These are phyloP conservation scores for Podabrus alpinus DNA, from an alignment of 2,888 invertebrate genomes.

Conservation along the genomic window DNA sequence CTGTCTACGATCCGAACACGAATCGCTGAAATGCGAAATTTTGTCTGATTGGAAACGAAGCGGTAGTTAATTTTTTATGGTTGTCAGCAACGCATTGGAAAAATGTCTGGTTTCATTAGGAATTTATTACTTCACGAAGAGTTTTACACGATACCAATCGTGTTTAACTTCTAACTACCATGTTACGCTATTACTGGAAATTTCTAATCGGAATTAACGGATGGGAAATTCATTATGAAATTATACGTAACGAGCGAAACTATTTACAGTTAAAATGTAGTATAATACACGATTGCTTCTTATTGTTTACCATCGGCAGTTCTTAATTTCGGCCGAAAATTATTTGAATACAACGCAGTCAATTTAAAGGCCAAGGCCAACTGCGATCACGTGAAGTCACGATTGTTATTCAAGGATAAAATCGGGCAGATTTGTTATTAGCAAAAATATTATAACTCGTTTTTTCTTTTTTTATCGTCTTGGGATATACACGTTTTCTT, in stretches of 20 bases:
- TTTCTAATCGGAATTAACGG: not conserved
- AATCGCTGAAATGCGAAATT: no score
- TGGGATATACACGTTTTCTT: not conserved
- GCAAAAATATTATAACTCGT: constrained; percentile 28
- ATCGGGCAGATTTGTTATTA: constrained; percentile 26
- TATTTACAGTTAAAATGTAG: not conserved
- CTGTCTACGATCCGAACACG: no score
- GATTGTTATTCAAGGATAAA: constrained; percentile 34
- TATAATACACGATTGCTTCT: not conserved
- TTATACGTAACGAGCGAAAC: not conserved
- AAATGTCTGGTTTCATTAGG: not conserved
- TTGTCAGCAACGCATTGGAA: not conserved
- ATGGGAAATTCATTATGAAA: not conserved
- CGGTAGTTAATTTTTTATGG: not conserved
- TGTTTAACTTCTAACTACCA: not conserved
- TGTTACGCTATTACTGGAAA: not conserved
- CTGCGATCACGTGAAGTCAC: constrained; percentile 35
- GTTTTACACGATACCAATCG: not conserved
- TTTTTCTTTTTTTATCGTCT: constrained; percentile 19
- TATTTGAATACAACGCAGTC: constrained; percentile 20
- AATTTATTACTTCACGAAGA: not conserved
- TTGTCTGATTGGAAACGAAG: not conserved
- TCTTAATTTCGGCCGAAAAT: constrained; percentile 22
- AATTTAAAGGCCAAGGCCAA: constrained; percentile 39
- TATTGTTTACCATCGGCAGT: not conserved